phyloP scores from a whole-genome alignment of 2,888 invertebrate species.

The Petrolisthes cinctipes region DNA sequence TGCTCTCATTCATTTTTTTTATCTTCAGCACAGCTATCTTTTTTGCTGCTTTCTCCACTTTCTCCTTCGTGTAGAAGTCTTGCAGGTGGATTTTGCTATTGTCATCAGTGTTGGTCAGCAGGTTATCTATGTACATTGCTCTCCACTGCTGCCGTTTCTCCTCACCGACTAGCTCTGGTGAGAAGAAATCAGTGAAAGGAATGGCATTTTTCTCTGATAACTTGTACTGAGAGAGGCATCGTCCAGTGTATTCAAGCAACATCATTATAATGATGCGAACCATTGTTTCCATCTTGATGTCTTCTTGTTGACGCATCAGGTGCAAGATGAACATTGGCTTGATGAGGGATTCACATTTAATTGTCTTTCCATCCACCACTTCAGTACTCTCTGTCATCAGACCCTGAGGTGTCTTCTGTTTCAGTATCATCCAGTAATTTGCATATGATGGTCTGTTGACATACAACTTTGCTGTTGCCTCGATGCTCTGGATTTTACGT shows the following conservation, averaged over 20 bases:
- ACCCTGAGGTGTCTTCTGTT: conserved; percentile 34
- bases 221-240: conserved; percentile 33
- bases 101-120: not conserved
- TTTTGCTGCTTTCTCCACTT: conserved; percentile 21
- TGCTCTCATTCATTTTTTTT: not conserved
- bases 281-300: not conserved
- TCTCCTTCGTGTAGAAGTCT: conserved; percentile 22
- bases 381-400: conserved; percentile 51
- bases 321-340: conserved; percentile 52
- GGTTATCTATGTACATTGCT: not conserved
- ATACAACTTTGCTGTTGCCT: conserved; percentile 45
- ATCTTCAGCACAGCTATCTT: not conserved
- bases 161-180: not conserved
- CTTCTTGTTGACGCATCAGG: not conserved
- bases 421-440: conserved; percentile 24
- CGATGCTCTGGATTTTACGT: conserved; percentile 24
- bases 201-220: not conserved
- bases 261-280: conserved; percentile 28
- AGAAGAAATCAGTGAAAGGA: conserved; percentile 40
- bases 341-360: conserved; percentile 56
- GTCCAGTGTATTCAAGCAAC: conserved; percentile 44
- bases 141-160: conserved; percentile 6
- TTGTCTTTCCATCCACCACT: conserved; percentile 2
- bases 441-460: conserved; percentile 12
- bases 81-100: not conserved